These are phyloP conservation scores for Thermophis baileyi DNA, from an alignment of 2,113 vertebrate species.

Conservation along the genomic window DNA sequence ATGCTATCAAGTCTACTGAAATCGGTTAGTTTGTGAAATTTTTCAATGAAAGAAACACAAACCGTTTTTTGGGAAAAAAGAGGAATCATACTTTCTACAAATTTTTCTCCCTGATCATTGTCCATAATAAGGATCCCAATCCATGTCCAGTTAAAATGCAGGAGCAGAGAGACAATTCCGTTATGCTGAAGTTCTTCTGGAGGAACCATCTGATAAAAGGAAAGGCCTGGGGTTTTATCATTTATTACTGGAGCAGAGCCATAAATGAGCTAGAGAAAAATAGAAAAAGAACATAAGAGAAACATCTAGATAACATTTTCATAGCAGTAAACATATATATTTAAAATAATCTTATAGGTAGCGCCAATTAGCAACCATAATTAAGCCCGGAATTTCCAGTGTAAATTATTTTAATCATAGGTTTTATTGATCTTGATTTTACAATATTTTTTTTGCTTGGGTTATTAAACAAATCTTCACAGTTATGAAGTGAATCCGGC, in stretches of 20 bases:
- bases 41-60: background rate
- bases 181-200: background rate
- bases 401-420: background rate
- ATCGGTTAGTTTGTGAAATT: background rate
- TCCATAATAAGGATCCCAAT: background rate
- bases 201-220: background rate
- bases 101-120: background rate
- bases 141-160: background rate
- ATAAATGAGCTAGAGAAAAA: background rate
- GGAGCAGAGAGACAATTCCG: background rate
- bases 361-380: background rate
- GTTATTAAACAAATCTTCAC: background rate
- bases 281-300: background rate
- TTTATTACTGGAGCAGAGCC: background rate
- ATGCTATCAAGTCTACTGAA: background rate
- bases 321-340: background rate
- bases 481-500: background rate
- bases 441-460: background rate
- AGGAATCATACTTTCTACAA: background rate
- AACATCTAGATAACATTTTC: background rate
- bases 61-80: background rate
- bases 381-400: background rate
- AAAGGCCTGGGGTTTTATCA: background rate
- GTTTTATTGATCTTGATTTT: background rate
- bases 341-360: background rate